Percentiles rank a stretch among this genome's conserved stretches.
Conservation (phyloP, 2,888 invertebrate genomes). For the Nomada flava region DNA sequence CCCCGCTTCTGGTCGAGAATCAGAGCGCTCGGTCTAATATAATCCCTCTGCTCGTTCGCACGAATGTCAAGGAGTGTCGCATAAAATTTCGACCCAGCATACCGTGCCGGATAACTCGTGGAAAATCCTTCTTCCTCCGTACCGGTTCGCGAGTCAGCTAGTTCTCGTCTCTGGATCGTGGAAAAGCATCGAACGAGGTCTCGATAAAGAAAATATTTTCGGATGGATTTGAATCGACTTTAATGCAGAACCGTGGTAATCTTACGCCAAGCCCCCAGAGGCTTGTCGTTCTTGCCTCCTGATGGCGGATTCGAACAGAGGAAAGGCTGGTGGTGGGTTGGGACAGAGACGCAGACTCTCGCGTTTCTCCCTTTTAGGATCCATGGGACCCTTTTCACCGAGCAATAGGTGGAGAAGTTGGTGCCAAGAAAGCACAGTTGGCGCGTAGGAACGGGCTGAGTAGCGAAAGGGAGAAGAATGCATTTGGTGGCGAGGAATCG, state of each 20-base stretch:
- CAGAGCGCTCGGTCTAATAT: not conserved
- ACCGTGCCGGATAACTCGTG: not conserved
- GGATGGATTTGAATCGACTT: conserved; percentile 54
- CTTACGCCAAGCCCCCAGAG: conserved; percentile 47
- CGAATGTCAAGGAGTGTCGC: not conserved
- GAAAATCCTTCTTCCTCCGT: not conserved
- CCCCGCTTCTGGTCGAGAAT: not conserved
- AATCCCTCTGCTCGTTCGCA: not conserved
- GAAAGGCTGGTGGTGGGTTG: not conserved
- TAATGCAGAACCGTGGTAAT: conserved; percentile 67
- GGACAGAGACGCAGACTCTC: conserved; percentile 31
- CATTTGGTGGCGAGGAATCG: conserved; percentile 63
- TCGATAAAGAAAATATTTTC: conserved; percentile 65
- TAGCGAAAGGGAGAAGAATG: conserved; percentile 56
- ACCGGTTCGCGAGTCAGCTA: not conserved
- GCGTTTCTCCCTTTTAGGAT: conserved; percentile 19
- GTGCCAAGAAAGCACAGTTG: conserved; percentile 65
- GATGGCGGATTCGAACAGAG: not conserved
- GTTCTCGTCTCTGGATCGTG: not conserved
- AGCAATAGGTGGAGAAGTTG: conserved; percentile 48
- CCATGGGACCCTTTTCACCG: conserved; percentile 26
- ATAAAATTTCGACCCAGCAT: not conserved
- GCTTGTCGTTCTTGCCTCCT: conserved; percentile 14
- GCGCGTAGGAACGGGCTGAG: conserved; percentile 30
- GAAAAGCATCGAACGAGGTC: not conserved